Conservation (phyloP, 2,113 vertebrate genomes). For the Heliornis fulica region DNA sequence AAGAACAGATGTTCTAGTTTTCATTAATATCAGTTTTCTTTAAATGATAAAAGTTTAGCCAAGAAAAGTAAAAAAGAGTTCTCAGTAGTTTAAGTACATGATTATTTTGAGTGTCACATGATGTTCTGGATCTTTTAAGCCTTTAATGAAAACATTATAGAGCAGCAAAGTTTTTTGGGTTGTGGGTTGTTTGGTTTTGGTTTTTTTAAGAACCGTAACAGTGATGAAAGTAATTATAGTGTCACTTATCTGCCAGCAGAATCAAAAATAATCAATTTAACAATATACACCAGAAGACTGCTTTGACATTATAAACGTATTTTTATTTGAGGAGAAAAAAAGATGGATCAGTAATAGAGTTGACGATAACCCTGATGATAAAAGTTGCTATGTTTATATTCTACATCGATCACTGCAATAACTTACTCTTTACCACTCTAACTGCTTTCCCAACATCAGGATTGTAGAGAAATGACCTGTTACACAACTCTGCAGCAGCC, state of each 20-base stretch:
- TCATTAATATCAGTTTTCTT: neutral
- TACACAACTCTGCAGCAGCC: neutral
- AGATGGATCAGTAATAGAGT: neutral
- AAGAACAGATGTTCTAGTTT: conserved; percentile 8
- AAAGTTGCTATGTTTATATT: neutral
- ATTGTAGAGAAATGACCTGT: neutral
- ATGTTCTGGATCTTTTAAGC: neutral
- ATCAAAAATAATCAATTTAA: neutral
- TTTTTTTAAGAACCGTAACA: neutral
- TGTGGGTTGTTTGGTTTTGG: too few relatives aligned
- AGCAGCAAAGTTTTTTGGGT: neutral
- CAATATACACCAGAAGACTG: neutral
- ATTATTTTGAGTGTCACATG: conserved; percentile 6
- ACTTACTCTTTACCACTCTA: neutral
- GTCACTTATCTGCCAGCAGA: neutral
- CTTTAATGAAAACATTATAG: neutral
- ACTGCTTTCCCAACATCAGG: neutral
- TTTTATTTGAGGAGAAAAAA: neutral
- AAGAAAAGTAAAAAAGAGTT: neutral
- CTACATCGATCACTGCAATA: neutral
- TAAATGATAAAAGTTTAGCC: neutral
- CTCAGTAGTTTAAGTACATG: neutral
- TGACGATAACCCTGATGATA: neutral
- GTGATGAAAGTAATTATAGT: neutral
- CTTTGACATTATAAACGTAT: neutral